Base-by-base conservation (phyloP, 1,140 invertebrate species). In the Pinna nobilis region DNA sequence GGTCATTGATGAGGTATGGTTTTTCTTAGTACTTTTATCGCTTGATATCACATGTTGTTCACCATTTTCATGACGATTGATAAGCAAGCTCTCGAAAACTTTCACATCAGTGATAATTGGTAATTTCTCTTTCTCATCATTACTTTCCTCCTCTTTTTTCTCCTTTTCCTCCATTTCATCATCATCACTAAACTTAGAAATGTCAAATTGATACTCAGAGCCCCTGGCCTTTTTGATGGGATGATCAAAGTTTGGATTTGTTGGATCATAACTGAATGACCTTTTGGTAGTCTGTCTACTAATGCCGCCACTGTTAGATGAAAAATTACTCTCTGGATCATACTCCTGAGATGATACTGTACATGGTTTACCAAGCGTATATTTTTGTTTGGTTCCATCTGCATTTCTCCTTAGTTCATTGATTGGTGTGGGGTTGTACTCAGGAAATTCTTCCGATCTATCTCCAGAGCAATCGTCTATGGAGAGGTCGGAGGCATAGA, bases 401-500 rank as follows among this genome's bases (percentile, higher is more conserved):
- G 51, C 51, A 30, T 55, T 55, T 55, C 51, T 28, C 11, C 91
- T 91, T 9, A 93, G 73, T 83, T 92, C 90, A 15, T 89, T 87
- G 74, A 93, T 92, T 0, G 92, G 92, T 0, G 92, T 93, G 15
- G 92, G 92, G 83, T 92, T 92, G 76, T 93, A 93, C 66, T 84
- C 81, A 59, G 90, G 90, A 13, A 83, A 63, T 13, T 47, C 35
- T 9, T 47, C 41, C 6, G 41, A 37, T 47, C 2, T 47, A 25
- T 66, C 65, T 57, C 64, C 69, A 3, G 65, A 32, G 7, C 41
- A 72, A n/a, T 49, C 53, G 23, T 70, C 51, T 57, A 72, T 72
- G 4, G 67, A 25, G n/a, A 28, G 5, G 6, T 50, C 59, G 53
- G 18, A 61, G 4, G 32, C 30, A 39, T 61, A 49, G 1, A 63